These are phyloP conservation scores for Sipha flava DNA, from an alignment of 1,140 invertebrate species.

Conservation along the genomic window DNA sequence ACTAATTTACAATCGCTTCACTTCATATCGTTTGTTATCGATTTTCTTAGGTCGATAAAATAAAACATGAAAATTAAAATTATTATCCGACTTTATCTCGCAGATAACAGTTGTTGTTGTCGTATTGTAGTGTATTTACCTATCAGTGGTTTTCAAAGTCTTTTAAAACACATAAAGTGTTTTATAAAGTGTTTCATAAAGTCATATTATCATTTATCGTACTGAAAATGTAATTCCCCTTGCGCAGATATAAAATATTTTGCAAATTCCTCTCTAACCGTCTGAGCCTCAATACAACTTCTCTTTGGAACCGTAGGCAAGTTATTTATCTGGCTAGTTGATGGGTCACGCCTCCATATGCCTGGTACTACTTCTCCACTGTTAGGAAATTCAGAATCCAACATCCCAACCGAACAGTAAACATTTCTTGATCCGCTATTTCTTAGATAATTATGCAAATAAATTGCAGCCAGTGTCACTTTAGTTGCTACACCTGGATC, in stretches of 20 bases:
- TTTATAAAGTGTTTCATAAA: no score
- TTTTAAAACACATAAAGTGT: no score
- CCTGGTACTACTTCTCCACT: background rate
- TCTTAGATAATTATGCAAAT: slow-evolving; percentile 40
- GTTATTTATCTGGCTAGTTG: background rate
- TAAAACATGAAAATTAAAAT: no score
- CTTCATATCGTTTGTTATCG: no score
- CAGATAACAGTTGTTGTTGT: no score
- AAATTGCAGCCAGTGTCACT: slow-evolving; percentile 38
- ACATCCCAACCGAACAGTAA: background rate
- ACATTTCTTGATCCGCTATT: background rate
- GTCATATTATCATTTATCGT: no score
- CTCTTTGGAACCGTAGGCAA: background rate
- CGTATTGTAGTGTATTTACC: no score
- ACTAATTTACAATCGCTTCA: no score
- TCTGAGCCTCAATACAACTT: background rate
- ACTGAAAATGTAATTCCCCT: no score
- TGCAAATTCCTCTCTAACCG: background rate
- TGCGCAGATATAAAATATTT: background rate
- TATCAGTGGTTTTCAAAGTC: no score
- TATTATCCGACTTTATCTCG: no score
- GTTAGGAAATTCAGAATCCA: background rate
- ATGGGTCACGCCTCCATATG: background rate
- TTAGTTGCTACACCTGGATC: slow-evolving; percentile 39
- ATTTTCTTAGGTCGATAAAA: no score